Evolutionary conservation across 2,888 invertebrate genomes (phyloP), one percentile per base, ranked within the genome.

Genomic region (Opisthograptis luteolata): DNA sequence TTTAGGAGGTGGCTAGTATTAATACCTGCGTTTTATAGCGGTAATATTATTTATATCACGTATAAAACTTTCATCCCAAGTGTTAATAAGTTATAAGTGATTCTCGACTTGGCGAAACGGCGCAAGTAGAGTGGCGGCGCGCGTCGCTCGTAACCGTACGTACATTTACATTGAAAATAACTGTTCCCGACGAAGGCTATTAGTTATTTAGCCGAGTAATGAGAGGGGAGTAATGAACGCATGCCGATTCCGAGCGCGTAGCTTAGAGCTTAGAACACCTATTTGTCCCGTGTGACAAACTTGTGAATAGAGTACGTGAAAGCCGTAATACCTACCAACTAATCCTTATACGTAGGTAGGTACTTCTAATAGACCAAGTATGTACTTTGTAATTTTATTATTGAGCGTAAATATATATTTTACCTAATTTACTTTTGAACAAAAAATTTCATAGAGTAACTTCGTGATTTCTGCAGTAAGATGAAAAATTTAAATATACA

Each of bases 151-250:
- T 54, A 45, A 50, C 45, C 35, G 45, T 49, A 28, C 39, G 13
- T 32, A 41, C 27, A 34, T 49, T 46, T 49, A 48, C 52, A 46
- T 58, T 49, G 54, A 55, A 48, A 54, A 43, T 55, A 81, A 82
- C 79, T 74, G 80, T 73, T 74, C 70, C 68, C 65, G 62, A 79
- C 76, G 78, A 69, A 71, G 67, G 73, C 78, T 80, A 82, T 87
- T 82, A 84, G 81, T 84, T 84, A 86, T 83, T 84, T 82, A 81
- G 78, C 69, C 69, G 72, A 73, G 74, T 87, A 87, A 87, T 84
- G 83, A 87, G 84, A 77, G 81, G 82, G 83, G 84, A 68, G 79
- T 85, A 87, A 87, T 87, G 84, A 86, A 79, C 76, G 71, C 79
- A 80, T 81, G 75, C 75, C 79, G 77, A 88, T 86, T 86, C 87